A percentile compares a stretch with the other conserved stretches of the same genome.
Conservation (phyloP, 2,113 vertebrate genomes). For the Ibidorhyncha struthersii region DNA sequence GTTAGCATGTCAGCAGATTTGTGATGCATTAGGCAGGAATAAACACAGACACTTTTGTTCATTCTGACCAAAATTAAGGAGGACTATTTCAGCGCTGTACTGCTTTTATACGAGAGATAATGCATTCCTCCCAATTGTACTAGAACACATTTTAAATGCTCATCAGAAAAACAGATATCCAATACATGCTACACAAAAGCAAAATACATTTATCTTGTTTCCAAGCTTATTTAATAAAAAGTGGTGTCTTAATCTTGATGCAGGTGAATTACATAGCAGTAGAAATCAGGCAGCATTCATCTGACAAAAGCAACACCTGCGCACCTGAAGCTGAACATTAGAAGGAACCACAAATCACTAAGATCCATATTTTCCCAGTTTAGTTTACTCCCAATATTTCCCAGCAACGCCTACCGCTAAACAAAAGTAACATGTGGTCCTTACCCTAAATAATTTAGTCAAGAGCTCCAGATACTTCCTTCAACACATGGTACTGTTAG, state of each 20-base stretch:
- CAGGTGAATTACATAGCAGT: constrained; percentile 64
- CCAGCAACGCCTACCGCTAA: not conserved
- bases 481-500: not conserved
- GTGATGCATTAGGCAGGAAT: constrained; percentile 90
- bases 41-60: constrained; percentile 87
- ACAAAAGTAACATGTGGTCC: not conserved
- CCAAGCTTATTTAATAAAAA: constrained; percentile 73
- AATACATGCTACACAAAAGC: constrained; percentile 37
- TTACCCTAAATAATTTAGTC: not conserved
- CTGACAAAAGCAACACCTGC: constrained; percentile 58
- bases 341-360: not conserved
- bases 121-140: constrained; percentile 57
- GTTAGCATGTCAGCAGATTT: constrained; percentile 89
- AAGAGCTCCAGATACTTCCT: not conserved
- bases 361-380: not conserved
- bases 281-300: constrained; percentile 70
- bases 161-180: constrained; percentile 59
- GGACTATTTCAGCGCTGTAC: constrained; percentile 65
- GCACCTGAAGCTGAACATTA: not conserved
- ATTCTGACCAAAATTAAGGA: constrained; percentile 78
- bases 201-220: constrained; percentile 70
- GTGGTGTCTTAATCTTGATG: constrained; percentile 66
- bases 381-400: not conserved
- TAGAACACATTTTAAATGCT: constrained; percentile 60
- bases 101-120: constrained; percentile 63